phyloP scores from a whole-genome alignment of 2,797 vertebrate genomes.

The Garrulus glandarius region DNA sequence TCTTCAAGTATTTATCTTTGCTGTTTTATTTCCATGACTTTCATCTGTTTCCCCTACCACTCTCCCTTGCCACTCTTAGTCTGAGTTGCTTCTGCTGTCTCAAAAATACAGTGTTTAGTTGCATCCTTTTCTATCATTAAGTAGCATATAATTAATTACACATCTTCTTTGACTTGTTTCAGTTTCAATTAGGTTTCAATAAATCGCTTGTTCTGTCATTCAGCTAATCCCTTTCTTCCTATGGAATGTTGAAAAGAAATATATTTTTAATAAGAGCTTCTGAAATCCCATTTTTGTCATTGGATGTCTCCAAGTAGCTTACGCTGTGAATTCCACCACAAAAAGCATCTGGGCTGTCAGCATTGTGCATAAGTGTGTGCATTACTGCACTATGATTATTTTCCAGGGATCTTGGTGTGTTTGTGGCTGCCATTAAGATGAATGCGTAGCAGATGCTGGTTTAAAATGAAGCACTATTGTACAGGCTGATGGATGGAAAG shows the following conservation, averaged over 20 bases:
- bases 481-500: slow-evolving; percentile 33
- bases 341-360: slow-evolving; percentile 10
- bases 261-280: slow-evolving; percentile 9
- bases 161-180: not conserved
- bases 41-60: not conserved
- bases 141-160: not conserved
- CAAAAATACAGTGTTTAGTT: not conserved
- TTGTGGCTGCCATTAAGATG: slow-evolving; percentile 29
- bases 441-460: slow-evolving; percentile 42
- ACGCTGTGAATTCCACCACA: not conserved
- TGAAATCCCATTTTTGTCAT: not conserved
- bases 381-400: slow-evolving; percentile 6
- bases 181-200: not conserved
- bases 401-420: slow-evolving; percentile 23
- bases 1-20: not conserved
- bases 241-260: not conserved
- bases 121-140: not conserved
- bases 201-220: not conserved
- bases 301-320: not conserved
- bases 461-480: slow-evolving; percentile 27
- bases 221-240: not conserved
- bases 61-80: not conserved
- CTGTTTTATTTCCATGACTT: not conserved
- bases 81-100: not conserved
- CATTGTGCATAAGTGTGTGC: not conserved